A percentile compares a stretch with the other conserved stretches of the same genome.
Conservation (phyloP, 2,113 vertebrate genomes). For the Scolopax mira region DNA sequence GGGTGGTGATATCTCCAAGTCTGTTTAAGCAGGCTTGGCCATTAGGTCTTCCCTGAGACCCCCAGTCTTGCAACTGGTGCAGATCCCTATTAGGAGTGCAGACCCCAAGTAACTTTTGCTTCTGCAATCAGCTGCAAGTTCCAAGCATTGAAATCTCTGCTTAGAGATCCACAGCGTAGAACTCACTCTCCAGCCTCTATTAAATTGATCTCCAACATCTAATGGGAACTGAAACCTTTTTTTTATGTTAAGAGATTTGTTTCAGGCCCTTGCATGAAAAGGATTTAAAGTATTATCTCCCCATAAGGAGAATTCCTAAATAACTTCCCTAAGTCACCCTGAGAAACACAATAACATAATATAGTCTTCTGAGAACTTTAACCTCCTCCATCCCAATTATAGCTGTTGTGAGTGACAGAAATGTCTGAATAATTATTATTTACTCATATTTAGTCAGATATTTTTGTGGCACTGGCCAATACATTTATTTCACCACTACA, state of each 20-base stretch:
- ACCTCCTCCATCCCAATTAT: background rate
- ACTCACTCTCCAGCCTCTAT: background rate
- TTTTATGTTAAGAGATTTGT: background rate
- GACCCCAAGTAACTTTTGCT: background rate
- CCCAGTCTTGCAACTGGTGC: background rate
- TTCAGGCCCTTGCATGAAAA: background rate
- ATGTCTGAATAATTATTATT: background rate
- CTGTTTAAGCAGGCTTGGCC: background rate
- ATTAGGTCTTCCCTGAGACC: background rate
- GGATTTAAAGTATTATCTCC: background rate
- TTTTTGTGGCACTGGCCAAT: background rate
- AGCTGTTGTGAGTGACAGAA: background rate
- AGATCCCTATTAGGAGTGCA: background rate
- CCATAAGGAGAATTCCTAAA: background rate
- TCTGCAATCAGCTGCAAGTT: background rate
- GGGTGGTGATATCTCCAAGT: background rate
- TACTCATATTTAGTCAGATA: background rate
- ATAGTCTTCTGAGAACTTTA: background rate
- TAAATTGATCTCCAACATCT: background rate
- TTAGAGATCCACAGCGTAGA: background rate
- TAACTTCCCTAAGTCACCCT: background rate
- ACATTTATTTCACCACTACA: background rate
- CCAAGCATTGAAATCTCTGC: background rate
- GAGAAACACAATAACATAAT: background rate
- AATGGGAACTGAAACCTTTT: background rate